phyloP scores from a whole-genome alignment of 2,888 invertebrate genomes.

The Eudasyphora cyanicolor region DNA sequence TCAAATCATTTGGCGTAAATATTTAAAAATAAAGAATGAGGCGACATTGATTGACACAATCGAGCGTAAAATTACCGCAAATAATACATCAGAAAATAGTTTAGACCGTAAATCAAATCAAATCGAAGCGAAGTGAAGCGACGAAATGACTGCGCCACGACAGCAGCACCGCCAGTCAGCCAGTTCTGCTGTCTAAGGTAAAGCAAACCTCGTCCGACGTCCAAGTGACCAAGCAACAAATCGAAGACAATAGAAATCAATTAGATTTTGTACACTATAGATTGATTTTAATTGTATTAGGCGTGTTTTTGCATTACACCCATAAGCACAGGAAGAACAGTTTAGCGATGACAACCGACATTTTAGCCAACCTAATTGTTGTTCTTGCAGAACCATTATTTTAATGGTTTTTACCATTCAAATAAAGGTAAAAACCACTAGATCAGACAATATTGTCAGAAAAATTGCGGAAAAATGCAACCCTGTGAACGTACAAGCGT shows the following conservation, averaged over 20 bases:
- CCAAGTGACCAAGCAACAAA: background rate
- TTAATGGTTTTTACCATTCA: background rate
- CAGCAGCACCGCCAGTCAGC: background rate
- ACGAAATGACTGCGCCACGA: background rate
- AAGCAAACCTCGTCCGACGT: background rate
- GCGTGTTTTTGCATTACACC: no score
- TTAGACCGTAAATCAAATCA: slow-evolving; percentile 12
- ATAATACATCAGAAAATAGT: slow-evolving; percentile 23
- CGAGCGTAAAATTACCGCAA: slow-evolving; percentile 39
- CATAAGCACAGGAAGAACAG: slow-evolving; percentile 37
- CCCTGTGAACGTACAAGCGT: no score
- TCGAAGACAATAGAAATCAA: slow-evolving; percentile 14
- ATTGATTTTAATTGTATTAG: no score
- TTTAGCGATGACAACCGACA: slow-evolving; percentile 10
- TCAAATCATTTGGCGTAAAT: slow-evolving; percentile 21
- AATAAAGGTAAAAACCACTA: background rate
- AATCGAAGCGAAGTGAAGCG: background rate
- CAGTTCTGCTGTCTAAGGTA: background rate
- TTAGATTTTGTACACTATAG: background rate
- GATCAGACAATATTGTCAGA: no score
- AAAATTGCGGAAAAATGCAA: no score
- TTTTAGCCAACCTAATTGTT: no score
- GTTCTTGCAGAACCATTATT: slow-evolving; percentile 37
- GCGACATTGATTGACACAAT: slow-evolving; percentile 47
- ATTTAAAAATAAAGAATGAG: slow-evolving; percentile 38